Conservation (phyloP, 2,797 vertebrate species). For the Enteromius mattozi region DNA sequence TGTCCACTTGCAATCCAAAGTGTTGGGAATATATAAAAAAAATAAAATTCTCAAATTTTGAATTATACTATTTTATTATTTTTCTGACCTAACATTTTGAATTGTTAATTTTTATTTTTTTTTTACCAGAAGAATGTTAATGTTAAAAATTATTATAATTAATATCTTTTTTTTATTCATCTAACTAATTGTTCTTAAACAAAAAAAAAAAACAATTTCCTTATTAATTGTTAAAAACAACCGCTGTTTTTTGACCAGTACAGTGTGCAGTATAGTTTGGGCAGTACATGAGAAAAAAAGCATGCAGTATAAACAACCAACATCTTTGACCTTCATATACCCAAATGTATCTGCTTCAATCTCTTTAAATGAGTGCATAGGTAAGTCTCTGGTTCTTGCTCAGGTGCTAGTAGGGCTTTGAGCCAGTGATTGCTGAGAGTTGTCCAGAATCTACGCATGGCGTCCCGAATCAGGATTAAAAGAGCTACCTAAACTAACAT, state of each 20-base stretch:
- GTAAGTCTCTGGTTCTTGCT: conserved; percentile 39
- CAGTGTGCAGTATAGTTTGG: background rate
- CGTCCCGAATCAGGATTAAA: conserved; percentile 32
- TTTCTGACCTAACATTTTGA: background rate
- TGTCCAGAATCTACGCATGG: conserved; percentile 59
- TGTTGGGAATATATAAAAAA: background rate
- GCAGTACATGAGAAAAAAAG: background rate
- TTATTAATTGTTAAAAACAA: background rate
- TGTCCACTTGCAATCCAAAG: background rate
- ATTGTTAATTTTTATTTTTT: background rate
- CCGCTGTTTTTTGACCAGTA: background rate
- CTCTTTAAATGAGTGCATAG: conserved; percentile 29
- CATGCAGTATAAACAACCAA: background rate
- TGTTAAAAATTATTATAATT: background rate
- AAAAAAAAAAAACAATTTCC: background rate
- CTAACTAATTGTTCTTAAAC: background rate
- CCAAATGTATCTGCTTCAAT: background rate
- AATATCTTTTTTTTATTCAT: background rate
- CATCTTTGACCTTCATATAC: background rate
- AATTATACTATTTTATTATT: background rate
- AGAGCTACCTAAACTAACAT: conserved; percentile 62
- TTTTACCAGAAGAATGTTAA: background rate
- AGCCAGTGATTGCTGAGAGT: conserved; percentile 18
- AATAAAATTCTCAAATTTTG: background rate
- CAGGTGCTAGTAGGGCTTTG: background rate